A percentile compares a stretch with the other conserved stretches of the same genome.
phyloP scores from a whole-genome alignment of 1,140 invertebrate genomes.

The Paraescarpia echinospica region DNA sequence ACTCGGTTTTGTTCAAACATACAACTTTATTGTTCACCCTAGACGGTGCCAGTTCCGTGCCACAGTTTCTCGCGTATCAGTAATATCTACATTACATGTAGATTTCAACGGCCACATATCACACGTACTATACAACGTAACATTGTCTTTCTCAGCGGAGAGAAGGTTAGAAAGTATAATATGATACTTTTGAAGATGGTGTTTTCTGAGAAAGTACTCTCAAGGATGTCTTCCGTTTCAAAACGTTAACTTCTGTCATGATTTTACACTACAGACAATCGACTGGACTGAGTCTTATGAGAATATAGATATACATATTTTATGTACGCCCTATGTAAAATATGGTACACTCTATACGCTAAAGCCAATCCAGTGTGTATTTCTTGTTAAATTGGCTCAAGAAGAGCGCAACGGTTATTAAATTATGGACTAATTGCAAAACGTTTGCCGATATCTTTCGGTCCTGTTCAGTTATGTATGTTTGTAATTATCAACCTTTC shows the following conservation, averaged over 20 bases:
- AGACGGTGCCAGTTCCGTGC: background rate
- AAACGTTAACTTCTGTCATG: background rate
- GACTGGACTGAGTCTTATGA: background rate
- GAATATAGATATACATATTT: too few relatives aligned
- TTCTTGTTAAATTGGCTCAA: too few relatives aligned
- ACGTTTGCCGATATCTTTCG: too few relatives aligned
- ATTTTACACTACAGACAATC: background rate
- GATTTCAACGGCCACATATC: background rate
- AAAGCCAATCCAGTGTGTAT: too few relatives aligned
- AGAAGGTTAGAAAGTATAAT: too few relatives aligned
- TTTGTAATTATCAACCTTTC: too few relatives aligned
- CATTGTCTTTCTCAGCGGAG: background rate
- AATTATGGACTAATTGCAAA: too few relatives aligned
- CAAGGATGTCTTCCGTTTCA: background rate
- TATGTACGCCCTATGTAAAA: too few relatives aligned
- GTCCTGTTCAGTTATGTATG: too few relatives aligned
- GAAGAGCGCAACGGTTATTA: too few relatives aligned
- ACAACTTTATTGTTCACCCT: background rate
- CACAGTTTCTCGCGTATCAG: background rate
- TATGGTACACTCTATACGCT: too few relatives aligned
- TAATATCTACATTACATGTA: background rate
- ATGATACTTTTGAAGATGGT: too few relatives aligned
- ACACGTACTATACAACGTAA: background rate
- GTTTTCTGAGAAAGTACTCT: background rate
- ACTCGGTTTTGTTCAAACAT: background rate